Evolutionary conservation across 2,113 vertebrate genomes (phyloP).

Genomic region (Xiphophorus couchianus): DNA sequence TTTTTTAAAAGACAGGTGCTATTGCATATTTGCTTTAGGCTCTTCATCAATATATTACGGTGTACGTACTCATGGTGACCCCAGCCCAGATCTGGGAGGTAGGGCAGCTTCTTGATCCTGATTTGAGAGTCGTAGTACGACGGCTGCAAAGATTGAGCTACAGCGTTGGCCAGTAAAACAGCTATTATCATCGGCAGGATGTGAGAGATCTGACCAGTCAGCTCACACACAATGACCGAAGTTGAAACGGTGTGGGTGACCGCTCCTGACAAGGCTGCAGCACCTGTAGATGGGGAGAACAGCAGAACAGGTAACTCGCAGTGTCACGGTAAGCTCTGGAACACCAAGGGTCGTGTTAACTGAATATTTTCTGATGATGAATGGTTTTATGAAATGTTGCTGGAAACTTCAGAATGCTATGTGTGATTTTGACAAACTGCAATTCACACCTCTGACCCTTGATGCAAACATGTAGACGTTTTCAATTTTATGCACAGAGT

Average conservation of each 20-base stretch:
- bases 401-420: no score
- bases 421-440: no score
- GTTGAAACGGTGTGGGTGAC: constrained; percentile 99
- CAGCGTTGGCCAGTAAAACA: constrained; percentile 95
- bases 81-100: constrained; percentile 97
- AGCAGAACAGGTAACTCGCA: not conserved
- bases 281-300: constrained; percentile 79
- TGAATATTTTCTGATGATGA: no score
- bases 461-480: no score
- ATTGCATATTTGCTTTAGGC: no score
- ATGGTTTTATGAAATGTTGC: no score
- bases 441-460: no score
- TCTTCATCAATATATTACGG: no score
- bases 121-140: constrained; percentile 99
- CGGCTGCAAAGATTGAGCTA: constrained; percentile 97
- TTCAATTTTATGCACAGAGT: no score
- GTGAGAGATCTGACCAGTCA: constrained; percentile 98
- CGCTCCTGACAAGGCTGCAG: constrained; percentile 91
- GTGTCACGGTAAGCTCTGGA: no score
- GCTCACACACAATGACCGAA: constrained; percentile 96
- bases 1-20: no score
- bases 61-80: constrained; percentile 93
- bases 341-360: no score
- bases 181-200: constrained; percentile 99
- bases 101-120: constrained; percentile 98